These are phyloP conservation scores for Hipposideros armiger DNA, from an alignment of 2,113 vertebrate genomes.

Conservation along the genomic window DNA sequence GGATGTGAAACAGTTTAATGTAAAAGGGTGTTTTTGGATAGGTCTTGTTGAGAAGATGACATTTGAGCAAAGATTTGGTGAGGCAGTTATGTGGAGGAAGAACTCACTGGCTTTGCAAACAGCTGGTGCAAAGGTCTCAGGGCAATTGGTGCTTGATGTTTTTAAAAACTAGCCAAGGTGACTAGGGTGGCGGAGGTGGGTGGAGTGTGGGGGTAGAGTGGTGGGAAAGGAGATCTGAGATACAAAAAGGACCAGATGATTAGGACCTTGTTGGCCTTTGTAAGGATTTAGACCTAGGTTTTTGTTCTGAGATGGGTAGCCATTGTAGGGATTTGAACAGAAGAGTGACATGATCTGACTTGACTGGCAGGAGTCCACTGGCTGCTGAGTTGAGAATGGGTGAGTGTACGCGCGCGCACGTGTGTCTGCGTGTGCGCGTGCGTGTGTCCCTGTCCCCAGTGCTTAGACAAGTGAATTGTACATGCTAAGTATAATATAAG, in stretches of 20 bases:
- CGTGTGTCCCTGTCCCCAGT: background rate
- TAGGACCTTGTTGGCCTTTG: background rate
- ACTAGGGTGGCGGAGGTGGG: background rate
- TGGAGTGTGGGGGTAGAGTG: background rate
- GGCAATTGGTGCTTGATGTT: background rate
- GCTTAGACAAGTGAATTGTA: background rate
- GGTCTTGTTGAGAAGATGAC: background rate
- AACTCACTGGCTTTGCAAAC: background rate
- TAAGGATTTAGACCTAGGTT: background rate
- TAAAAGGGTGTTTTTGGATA: background rate
- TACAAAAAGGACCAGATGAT: background rate
- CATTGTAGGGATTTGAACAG: background rate
- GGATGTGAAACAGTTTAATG: background rate
- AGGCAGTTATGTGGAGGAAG: background rate
- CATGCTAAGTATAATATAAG: background rate
- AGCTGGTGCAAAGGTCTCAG: background rate
- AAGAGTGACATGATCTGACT: background rate
- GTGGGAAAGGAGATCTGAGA: background rate
- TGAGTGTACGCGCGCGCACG: background rate
- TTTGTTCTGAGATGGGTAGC: background rate
- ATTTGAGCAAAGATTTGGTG: conserved; percentile 18
- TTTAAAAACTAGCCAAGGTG: background rate
- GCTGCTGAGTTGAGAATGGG: background rate
- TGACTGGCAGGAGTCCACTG: background rate
- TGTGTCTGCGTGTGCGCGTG: background rate